Evolutionary conservation across 2,797 vertebrate species (phyloP), one percentile per base, ranked within the genome.

Genomic region (Darevskia mixta): DNA sequence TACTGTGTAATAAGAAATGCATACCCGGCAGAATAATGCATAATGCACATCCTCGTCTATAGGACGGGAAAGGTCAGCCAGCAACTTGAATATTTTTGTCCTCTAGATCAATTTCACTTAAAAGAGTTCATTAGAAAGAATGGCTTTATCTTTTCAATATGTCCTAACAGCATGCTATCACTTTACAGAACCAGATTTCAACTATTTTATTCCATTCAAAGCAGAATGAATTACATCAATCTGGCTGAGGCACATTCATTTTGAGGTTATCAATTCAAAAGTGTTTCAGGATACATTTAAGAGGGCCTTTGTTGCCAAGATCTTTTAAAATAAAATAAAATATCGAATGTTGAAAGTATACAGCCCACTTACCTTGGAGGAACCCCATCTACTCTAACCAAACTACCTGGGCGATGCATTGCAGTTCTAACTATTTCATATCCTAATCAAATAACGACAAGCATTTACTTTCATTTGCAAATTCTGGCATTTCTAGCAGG

Each of bases 1-100:
- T 96, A 96, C 96, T 96, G 97, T 96, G 95, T 96, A 96, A 96
- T 94, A 96, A 96, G 93, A 93, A 96, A 96, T 92, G 91, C 91
- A 92, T 95, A 93, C 90, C 85, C 58, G 32, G 92, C 94, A 96
- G 96, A 96, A 96, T 96, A 97, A 96, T 96, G 88, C 94, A 96
- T 96, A 95, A 93, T 95, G 93, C 89, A 95, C 94, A 93, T 96
- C 93, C 84, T 95, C 91, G 95, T 92, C 95, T 96, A 91, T 94
- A 85, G 93, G 93, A 95, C 87, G 95, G 89, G 82, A 96, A 97
- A 97, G 95, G 96, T 97, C 95, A 97, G 89, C 90, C 69, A 55
- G 94, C 66, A 95, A 95, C 91, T 92, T 93, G 96, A 96, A 95
- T 94, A 96, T 96, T 97, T 97, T 96, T 96, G 96, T 96, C 93